A percentile compares a stretch with the other conserved stretches of the same genome.
These are phyloP conservation scores for Parapsyche elsis DNA, from an alignment of 1,140 invertebrate genomes.

Conservation along the genomic window DNA sequence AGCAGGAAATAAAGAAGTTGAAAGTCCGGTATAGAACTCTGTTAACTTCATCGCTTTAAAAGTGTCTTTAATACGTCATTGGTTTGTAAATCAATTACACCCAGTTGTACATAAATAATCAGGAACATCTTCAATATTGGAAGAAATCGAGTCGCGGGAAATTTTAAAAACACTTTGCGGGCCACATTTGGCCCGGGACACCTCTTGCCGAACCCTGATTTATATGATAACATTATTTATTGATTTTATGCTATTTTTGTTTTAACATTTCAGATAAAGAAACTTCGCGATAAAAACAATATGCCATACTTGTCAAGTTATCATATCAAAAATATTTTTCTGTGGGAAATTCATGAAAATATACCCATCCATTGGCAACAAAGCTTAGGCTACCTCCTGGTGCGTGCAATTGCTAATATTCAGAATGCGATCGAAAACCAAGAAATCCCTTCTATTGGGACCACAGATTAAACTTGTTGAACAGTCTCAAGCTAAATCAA, in stretches of 20 bases:
- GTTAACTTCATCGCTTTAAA: too few relatives aligned
- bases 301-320: not conserved
- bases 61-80: too few relatives aligned
- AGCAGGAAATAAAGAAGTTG: too few relatives aligned
- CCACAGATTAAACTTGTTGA: not conserved
- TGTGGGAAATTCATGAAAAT: not conserved
- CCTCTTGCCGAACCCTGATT: not conserved
- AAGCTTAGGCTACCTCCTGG: not conserved
- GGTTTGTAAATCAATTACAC: too few relatives aligned
- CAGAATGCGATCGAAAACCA: not conserved
- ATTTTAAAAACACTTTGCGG: too few relatives aligned
- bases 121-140: too few relatives aligned
- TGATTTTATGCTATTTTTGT: not conserved
- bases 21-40: too few relatives aligned
- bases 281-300: not conserved
- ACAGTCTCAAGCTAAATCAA: not conserved
- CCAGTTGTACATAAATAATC: too few relatives aligned
- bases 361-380: not conserved
- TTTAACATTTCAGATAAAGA: slow-evolving; percentile 10
- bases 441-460: not conserved
- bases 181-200: not conserved
- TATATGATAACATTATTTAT: not conserved
- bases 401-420: not conserved
- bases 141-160: too few relatives aligned
- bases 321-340: not conserved